Evolutionary conservation across 2,113 vertebrate genomes (phyloP), one percentile per base, ranked within the genome.

Genomic region (Collichthys lucidus): DNA sequence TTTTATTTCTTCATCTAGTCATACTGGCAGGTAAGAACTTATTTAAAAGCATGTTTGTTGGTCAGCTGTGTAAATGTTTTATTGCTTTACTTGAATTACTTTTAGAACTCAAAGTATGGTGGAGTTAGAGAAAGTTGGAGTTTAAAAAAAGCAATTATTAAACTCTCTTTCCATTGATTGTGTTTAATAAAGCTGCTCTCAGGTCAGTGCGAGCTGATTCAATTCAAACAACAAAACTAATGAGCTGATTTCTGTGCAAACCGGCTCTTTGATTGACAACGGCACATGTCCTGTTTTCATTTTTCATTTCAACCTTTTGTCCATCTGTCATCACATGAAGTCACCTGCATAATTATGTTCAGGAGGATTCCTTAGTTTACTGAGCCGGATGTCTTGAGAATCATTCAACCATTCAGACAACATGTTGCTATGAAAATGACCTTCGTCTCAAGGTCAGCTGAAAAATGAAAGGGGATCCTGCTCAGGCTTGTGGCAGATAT

Each of bases 261-360:
- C 12, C 22, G 1, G 22, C 52, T 77, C 2, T 84, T 44, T 94
- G 92, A 95, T 65, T 95, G 94, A 89, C 90, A 94, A 90, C 82
- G 77, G 20, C 88, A 84, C 64, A 62, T 94, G 86, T 64, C 1
- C 19, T 46, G 52, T 75, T 78, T 67, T 22, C 42, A 56, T 61
- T 88, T 72, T 74, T 44, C 55, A 65, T 73, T 67, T 60, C 65
- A 81, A 40, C 52, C 61, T 40, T 82, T 50, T 35, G 14, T 61
- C 26, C 17, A n/a, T 79, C 52, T 89, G 65, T 82, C 71, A 49
- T 61, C 70, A 74, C 67, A 73, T 74, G n/a, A 84, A 75, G 52
- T 82, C 56, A 59, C 57, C 49, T 86, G 50, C 49, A 79, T 69
- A 74, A 71, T 88, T 59, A 68, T 22, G 20, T 74, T 59, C 11